Base-by-base conservation (phyloP, 2,888 invertebrate species). In the Acrocera orbiculus region DNA sequence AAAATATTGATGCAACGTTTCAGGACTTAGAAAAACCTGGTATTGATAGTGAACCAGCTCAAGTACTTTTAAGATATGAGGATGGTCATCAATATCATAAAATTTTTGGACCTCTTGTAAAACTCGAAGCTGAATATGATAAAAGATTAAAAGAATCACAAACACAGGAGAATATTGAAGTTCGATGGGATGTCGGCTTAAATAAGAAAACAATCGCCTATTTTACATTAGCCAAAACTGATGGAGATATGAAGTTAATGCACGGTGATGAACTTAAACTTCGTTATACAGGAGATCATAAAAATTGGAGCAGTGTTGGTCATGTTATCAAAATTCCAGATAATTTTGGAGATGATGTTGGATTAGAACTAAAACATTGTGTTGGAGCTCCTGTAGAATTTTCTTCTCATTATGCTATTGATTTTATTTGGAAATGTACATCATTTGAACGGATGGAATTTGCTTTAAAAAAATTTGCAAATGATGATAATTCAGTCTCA, bases 51-150 rank as follows among this genome's bases (percentile, higher is more conserved):
- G 96, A 98, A 53, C 95, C 96, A 0, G 87, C 95, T 52, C 93
- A 92, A 40, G 61, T 61, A 15, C 35, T 58, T 30, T 36, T 66
- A 35, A 72, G 93, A 44, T 98, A 98, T 53, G 95, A 96, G 60
- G 96, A 98, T 65, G 98, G 96, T 8, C 96, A 93, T 60, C 96
- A 98, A 56, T 99, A 99, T 55, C 92, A 93, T 58, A 92, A 93
- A 56, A 89, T 96, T 39, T 96, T 98, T 63, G 90, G 90, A 0
- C 96, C 98, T 0, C 63, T 99, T 20, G 92, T 98, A 1, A 87
- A 90, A 53, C 65, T 96, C 24, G 98, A 99, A 63, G 96, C 98
- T 0, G 96, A 98, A 50, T 98, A 98, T 54, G 98, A 98, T 58
- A 90, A 90, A 54, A 78, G 89, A 40, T 64, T 95, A 35, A 99